Conservation (phyloP, 1,140 invertebrate genomes). For the Dreissena rostriformis region DNA sequence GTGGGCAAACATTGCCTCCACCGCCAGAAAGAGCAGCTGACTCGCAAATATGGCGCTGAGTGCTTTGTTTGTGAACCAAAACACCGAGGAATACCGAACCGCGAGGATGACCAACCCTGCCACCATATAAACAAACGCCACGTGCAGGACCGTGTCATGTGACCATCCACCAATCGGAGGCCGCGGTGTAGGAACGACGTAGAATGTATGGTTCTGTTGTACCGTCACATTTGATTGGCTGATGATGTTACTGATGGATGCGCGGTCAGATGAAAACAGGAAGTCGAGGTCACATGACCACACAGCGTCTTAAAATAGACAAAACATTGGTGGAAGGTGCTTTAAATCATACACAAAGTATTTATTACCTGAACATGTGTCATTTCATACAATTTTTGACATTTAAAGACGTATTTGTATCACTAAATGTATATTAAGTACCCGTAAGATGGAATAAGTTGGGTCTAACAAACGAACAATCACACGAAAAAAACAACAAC, state of each 20-base stretch:
- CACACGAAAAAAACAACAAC: too few species aligned
- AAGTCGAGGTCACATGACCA: slow-evolving; percentile 73
- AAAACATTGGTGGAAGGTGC: not conserved
- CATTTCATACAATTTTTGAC: too few species aligned
- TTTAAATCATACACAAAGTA: too few species aligned
- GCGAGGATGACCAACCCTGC: slow-evolving; percentile 66
- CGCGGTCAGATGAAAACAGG: slow-evolving; percentile 62
- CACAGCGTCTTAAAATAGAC: slow-evolving; percentile 65
- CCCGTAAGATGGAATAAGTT: too few species aligned
- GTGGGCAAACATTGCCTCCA: slow-evolving; percentile 66
- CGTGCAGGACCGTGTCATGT: slow-evolving; percentile 54
- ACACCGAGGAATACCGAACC: slow-evolving; percentile 72
- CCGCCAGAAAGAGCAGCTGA: slow-evolving; percentile 67
- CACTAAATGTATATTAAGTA: too few species aligned
- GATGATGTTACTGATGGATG: slow-evolving; percentile 60
- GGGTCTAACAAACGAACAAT: too few species aligned
- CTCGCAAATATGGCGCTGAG: slow-evolving; percentile 69
- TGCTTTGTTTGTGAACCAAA: slow-evolving; percentile 75
- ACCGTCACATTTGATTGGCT: slow-evolving; percentile 66
- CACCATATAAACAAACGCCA: slow-evolving; percentile 73
- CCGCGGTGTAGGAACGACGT: slow-evolving; percentile 56
- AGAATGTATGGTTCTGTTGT: slow-evolving; percentile 54
- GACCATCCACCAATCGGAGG: slow-evolving; percentile 53
- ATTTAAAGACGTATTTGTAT: too few species aligned
- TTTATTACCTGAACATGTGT: too few species aligned